A percentile compares a stretch with the other conserved stretches of the same genome.
These are phyloP conservation scores for Porites evermanni DNA, from an alignment of 92 coral and sea anemone species.

Conservation along the genomic window DNA sequence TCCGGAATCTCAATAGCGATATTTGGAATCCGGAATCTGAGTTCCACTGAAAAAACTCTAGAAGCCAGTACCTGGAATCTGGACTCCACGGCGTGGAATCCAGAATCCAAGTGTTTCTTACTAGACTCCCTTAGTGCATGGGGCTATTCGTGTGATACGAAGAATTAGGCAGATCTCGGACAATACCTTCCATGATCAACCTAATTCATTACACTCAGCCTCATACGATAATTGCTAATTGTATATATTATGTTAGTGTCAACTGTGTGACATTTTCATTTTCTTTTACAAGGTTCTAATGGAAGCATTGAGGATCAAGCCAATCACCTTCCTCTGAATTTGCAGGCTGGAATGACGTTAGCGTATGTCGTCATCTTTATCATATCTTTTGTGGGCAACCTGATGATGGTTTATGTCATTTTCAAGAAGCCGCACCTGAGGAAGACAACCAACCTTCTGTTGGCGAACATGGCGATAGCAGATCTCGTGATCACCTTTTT, in stretches of 20 bases:
- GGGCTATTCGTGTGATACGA: too few relatives aligned
- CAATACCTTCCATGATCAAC: too few relatives aligned
- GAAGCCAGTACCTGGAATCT: too few relatives aligned
- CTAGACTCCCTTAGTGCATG: too few relatives aligned
- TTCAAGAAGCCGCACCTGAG: constrained; percentile 39
- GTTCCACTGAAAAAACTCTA: too few relatives aligned
- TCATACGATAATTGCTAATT: background rate
- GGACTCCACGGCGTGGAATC: too few relatives aligned
- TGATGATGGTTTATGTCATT: constrained; percentile 41
- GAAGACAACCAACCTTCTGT: constrained; percentile 47
- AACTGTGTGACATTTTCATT: background rate
- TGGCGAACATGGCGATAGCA: constrained; percentile 83
- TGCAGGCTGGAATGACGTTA: constrained; percentile 49
- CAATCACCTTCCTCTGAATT: constrained; percentile 4
- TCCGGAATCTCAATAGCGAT: too few relatives aligned
- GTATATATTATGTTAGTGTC: too few relatives aligned
- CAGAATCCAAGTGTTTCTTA: too few relatives aligned
- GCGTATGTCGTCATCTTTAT: constrained; percentile 58
- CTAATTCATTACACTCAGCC: too few relatives aligned
- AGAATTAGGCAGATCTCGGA: too few relatives aligned
- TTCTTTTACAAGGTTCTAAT: constrained; percentile 22
- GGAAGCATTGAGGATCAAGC: background rate
- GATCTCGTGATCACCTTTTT: constrained; percentile 80
- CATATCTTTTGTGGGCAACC: constrained; percentile 50
- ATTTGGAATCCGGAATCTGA: too few relatives aligned